Conservation (phyloP, 1,140 invertebrate species). For the Drosophila pruinosa region DNA sequence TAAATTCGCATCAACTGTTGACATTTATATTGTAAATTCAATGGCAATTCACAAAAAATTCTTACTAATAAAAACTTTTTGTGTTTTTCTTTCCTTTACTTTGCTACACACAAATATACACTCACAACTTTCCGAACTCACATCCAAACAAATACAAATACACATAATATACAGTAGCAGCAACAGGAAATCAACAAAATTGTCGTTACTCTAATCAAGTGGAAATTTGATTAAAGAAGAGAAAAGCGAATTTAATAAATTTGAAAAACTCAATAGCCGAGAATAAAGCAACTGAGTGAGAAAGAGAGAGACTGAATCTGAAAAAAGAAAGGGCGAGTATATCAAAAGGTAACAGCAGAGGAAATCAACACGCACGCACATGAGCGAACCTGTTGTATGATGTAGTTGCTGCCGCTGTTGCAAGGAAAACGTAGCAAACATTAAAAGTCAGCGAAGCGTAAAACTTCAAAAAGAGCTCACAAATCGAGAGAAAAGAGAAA, state of each 20-base stretch:
- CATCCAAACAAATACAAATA: neutral
- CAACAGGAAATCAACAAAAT: slow-evolving; percentile 75
- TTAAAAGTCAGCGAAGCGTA: slow-evolving; percentile 66
- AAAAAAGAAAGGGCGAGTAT: slow-evolving; percentile 47
- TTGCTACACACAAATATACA: slow-evolving; percentile 4
- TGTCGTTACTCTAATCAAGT: slow-evolving; percentile 78
- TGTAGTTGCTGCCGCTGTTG: neutral
- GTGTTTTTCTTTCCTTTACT: slow-evolving; percentile 11
- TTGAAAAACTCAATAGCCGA: slow-evolving; percentile 57
- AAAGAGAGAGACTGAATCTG: neutral
- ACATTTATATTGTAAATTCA: slow-evolving; percentile 1
- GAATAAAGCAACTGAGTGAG: slow-evolving; percentile 9
- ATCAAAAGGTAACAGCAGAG: slow-evolving; percentile 60
- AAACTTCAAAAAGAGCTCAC: slow-evolving; percentile 46
- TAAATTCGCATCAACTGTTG: neutral
- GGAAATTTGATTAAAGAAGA: slow-evolving; percentile 74
- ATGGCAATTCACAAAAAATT: neutral
- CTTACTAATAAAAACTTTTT: slow-evolving; percentile 38
- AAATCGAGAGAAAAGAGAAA: slow-evolving; percentile 2
- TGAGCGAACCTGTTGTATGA: slow-evolving; percentile 57
- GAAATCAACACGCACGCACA: slow-evolving; percentile 75
- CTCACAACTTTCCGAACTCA: no score
- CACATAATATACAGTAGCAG: slow-evolving; percentile 27
- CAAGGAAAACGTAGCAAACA: slow-evolving; percentile 48
- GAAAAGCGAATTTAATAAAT: slow-evolving; percentile 74